phyloP scores from a whole-genome alignment of 2,113 vertebrate species.

The Copsychus sechellarum region DNA sequence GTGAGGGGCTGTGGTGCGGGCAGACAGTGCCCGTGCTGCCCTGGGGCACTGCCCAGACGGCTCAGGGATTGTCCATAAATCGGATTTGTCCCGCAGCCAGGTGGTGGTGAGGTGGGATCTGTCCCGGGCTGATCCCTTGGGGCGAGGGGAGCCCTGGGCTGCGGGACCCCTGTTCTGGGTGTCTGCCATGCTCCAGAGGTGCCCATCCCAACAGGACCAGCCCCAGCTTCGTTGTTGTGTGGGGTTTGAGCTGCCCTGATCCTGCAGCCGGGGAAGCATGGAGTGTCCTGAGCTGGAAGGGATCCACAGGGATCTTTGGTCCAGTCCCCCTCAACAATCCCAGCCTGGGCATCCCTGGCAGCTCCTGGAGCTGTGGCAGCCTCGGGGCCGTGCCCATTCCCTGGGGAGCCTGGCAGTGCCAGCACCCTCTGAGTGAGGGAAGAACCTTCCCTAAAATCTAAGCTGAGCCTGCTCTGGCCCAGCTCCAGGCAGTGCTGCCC shows the following conservation, averaged over 20 bases:
- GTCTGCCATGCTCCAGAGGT: not conserved
- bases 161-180: not conserved
- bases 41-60: not conserved
- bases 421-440: not conserved
- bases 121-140: not conserved
- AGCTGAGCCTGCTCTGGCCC: not conserved
- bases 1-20: not conserved
- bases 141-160: not conserved
- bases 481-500: not conserved
- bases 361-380: not conserved
- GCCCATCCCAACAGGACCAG: not conserved
- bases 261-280: not conserved
- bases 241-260: not conserved
- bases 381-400: not conserved
- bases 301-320: accelerated
- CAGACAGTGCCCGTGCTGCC: not conserved
- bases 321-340: not conserved
- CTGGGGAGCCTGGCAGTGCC: not conserved
- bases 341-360: not conserved
- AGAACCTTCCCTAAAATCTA: not conserved
- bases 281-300: too few relatives aligned
- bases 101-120: not conserved
- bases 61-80: not conserved
- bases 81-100: not conserved
- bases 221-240: too few relatives aligned